Evolutionary conservation across 2,797 vertebrate species (phyloP).

Genomic region (Apogon talboti): DNA sequence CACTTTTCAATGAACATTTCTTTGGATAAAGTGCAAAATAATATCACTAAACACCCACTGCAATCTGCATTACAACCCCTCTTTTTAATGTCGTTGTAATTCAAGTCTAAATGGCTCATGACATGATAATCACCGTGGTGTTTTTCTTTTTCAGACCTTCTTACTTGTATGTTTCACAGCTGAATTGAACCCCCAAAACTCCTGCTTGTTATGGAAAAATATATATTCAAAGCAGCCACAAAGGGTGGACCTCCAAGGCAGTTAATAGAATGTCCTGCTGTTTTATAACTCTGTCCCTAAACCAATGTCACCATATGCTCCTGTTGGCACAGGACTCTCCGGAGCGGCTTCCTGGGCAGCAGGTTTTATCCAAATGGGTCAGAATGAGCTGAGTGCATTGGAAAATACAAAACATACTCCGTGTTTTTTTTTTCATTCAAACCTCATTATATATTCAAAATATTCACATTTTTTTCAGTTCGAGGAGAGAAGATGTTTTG

Average conservation of each 20-base stretch:
- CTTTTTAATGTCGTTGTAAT: no score
- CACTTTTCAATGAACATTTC: no score
- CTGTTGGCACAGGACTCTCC: conserved; percentile 69
- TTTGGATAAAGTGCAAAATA: no score
- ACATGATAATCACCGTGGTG: no score
- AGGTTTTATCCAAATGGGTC: conserved; percentile 59
- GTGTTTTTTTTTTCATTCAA: background rate
- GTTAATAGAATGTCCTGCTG: conserved; percentile 85
- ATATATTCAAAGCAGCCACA: conserved; percentile 71
- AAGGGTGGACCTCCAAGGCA: conserved; percentile 70
- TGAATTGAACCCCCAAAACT: conserved; percentile 34
- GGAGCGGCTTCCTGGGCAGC: conserved; percentile 53
- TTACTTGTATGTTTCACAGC: conserved; percentile 23
- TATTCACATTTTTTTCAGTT: conserved; percentile 8
- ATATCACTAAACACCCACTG: no score
- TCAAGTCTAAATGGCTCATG: no score
- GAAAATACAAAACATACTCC: background rate
- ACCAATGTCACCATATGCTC: conserved; percentile 85
- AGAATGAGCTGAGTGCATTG: background rate
- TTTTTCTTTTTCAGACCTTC: no score
- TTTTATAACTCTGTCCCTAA: conserved; percentile 81
- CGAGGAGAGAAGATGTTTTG: background rate
- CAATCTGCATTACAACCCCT: no score
- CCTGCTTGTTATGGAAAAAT: conserved; percentile 71
- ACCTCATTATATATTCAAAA: background rate